Evolutionary conservation across 2,888 invertebrate genomes (phyloP).

Genomic region (Thyatira batis): DNA sequence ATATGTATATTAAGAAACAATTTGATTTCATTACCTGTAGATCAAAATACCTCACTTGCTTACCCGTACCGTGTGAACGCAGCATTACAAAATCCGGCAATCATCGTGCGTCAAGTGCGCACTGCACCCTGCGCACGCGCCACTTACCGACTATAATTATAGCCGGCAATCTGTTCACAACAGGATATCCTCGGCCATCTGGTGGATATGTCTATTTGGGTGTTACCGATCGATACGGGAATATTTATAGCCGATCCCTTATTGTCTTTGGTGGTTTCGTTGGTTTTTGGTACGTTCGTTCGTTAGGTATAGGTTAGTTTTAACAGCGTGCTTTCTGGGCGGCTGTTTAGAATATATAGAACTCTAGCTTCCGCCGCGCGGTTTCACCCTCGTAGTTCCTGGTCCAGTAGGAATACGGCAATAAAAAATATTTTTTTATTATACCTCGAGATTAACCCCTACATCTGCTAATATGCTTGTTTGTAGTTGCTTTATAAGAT

Average conservation of each 20-base stretch:
- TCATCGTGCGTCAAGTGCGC: slow-evolving; percentile 11
- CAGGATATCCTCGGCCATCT: slow-evolving; percentile 80
- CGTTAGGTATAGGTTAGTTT: no score
- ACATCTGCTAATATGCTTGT: no score
- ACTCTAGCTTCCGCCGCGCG: no score
- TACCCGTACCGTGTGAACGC: not conserved
- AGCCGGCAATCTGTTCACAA: slow-evolving; percentile 65
- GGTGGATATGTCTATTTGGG: slow-evolving; percentile 61
- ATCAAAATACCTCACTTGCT: not conserved
- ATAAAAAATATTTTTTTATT: no score
- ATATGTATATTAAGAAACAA: no score
- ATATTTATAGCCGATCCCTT: slow-evolving; percentile 42
- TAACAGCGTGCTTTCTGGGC: no score
- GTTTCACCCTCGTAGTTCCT: no score
- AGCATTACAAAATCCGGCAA: slow-evolving; percentile 1
- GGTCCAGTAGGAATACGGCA: no score
- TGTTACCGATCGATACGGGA: slow-evolving; percentile 30
- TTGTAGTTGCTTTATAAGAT: no score
- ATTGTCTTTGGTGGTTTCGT: slow-evolving; percentile 39
- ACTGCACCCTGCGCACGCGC: slow-evolving; percentile 42
- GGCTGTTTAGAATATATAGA: no score
- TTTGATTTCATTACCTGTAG: not conserved
- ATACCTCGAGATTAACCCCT: no score
- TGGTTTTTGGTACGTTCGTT: not conserved
- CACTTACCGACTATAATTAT: slow-evolving; percentile 68